Conservation (phyloP, 2,113 vertebrate species). For the Cisticola juncidis region DNA sequence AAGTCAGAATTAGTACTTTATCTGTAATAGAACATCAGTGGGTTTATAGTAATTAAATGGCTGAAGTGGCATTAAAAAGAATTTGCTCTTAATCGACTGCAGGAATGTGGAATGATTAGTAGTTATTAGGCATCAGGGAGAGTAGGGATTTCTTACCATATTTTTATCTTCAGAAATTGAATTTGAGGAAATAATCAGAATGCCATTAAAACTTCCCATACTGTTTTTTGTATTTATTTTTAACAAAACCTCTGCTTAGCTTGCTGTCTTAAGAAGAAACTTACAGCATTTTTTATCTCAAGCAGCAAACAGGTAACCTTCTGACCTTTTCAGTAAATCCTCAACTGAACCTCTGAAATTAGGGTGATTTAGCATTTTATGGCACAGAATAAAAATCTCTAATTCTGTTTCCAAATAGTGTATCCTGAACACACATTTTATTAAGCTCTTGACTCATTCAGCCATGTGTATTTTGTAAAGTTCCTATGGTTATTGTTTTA, state of each 20-base stretch:
- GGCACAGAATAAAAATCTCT: constrained; percentile 81
- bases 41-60: neutral
- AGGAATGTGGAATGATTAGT: constrained; percentile 15
- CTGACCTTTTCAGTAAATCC: constrained; percentile 78
- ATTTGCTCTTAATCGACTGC: neutral
- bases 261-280: constrained; percentile 53
- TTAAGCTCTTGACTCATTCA: constrained; percentile 77
- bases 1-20: neutral
- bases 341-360: constrained; percentile 74
- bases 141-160: neutral
- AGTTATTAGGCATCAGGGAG: neutral
- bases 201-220: neutral
- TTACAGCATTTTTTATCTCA: constrained; percentile 59
- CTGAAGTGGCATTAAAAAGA: neutral
- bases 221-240: neutral
- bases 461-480: constrained; percentile 87
- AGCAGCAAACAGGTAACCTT: constrained; percentile 73
- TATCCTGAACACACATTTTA: constrained; percentile 76
- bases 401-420: constrained; percentile 78
- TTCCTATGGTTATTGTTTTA: constrained; percentile 87
- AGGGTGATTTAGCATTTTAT: constrained; percentile 77
- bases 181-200: neutral
- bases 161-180: neutral
- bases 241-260: neutral
- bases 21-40: neutral